Conservation (phyloP, 2,113 vertebrate genomes). For the Montifringilla adamsi region DNA sequence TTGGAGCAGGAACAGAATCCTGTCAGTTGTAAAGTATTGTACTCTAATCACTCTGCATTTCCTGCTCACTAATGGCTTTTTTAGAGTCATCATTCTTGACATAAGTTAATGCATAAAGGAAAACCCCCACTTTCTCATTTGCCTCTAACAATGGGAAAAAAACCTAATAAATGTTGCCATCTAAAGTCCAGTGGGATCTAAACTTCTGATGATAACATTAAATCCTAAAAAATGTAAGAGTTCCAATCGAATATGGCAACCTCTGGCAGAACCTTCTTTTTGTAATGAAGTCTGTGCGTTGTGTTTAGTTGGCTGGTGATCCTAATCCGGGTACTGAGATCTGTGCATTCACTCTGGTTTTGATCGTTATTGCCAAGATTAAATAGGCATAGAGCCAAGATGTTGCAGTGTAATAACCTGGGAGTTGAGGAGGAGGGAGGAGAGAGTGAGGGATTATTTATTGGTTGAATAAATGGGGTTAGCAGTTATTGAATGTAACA, state of each 20-base stretch:
- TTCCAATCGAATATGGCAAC: slow-evolving; percentile 39
- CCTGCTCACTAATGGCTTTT: slow-evolving; percentile 3
- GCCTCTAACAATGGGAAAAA: slow-evolving; percentile 20
- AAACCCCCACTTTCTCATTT: background rate
- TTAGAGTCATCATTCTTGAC: slow-evolving; percentile 20
- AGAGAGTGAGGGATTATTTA: slow-evolving; percentile 25
- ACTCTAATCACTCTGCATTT: slow-evolving; percentile 10
- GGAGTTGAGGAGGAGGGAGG: slow-evolving; percentile 11
- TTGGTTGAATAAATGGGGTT: slow-evolving; percentile 34
- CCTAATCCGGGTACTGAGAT: slow-evolving; percentile 43
- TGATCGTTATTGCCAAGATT: slow-evolving; percentile 64
- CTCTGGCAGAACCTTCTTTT: slow-evolving; percentile 54
- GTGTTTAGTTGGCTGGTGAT: slow-evolving; percentile 47
- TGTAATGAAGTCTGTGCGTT: slow-evolving; percentile 45
- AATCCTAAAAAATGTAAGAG: slow-evolving; percentile 43
- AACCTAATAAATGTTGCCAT: slow-evolving; percentile 31
- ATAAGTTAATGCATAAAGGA: background rate
- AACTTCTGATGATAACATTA: slow-evolving; percentile 48
- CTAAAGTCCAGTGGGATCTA: slow-evolving; percentile 17
- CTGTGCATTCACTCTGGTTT: slow-evolving; percentile 58
- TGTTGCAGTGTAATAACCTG: slow-evolving; percentile 33
- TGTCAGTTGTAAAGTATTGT: background rate
- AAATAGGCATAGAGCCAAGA: slow-evolving; percentile 46
- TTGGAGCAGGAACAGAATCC: background rate
- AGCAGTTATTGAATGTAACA: slow-evolving; percentile 8